Conservation (phyloP, 2,113 vertebrate genomes). For the Seriola rivoliana region DNA sequence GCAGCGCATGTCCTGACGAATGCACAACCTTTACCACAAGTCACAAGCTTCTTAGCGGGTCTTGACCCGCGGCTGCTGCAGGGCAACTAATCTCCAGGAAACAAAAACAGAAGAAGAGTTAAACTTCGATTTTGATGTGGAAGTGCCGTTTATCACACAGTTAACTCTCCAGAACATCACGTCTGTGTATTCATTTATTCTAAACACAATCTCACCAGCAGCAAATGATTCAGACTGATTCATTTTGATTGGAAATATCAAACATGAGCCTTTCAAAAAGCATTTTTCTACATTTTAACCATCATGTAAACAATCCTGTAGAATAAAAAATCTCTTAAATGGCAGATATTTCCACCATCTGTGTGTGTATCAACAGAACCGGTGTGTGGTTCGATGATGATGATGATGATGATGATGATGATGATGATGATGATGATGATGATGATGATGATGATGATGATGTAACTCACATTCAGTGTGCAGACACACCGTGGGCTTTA, state of each 20-base stretch:
- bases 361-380: neutral
- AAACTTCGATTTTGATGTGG: neutral
- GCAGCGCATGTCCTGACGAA: neutral
- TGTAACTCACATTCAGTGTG: constrained; percentile 19
- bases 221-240: neutral
- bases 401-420: too few relatives aligned
- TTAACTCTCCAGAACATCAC: neutral
- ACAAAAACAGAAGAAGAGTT: neutral
- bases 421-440: constrained; percentile 11
- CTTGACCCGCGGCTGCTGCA: constrained; percentile 21
- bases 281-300: too few relatives aligned
- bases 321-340: neutral
- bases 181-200: neutral
- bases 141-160: neutral
- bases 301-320: too few relatives aligned
- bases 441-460: constrained; percentile 22
- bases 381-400: neutral
- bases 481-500: constrained; percentile 27
- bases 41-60: constrained; percentile 62
- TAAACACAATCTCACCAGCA: neutral
- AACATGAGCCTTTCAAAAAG: neutral
- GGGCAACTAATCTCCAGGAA: constrained; percentile 42
- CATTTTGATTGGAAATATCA: too few relatives aligned
- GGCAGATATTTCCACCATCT: neutral
- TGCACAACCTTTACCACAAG: neutral